A percentile compares a stretch with the other conserved stretches of the same genome.
Conservation (phyloP, 2,888 invertebrate genomes). For the Chaitophorus viminalis region DNA sequence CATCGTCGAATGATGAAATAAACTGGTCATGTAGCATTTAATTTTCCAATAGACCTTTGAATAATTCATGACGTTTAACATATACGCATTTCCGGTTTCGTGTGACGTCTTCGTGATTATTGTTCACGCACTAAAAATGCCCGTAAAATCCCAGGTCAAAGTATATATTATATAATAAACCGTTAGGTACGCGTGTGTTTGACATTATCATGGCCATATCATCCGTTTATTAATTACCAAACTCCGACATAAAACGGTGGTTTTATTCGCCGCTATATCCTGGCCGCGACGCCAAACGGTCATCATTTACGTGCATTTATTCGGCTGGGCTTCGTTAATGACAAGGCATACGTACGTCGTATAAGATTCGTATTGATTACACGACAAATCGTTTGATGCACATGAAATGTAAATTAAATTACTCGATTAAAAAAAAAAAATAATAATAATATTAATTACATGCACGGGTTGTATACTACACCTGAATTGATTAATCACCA, state of each 20-base stretch:
- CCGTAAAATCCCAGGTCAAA: background rate
- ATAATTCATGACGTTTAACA: constrained; percentile 27
- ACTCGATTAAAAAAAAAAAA: background rate
- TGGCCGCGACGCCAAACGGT: no score
- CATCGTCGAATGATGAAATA: background rate
- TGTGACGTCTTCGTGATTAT: background rate
- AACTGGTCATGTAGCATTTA: background rate
- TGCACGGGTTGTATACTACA: no score
- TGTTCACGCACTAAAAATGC: constrained; percentile 9
- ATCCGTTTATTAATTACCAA: background rate
- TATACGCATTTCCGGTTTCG: constrained; percentile 1
- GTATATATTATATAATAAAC: background rate
- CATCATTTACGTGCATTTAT: background rate
- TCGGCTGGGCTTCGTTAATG: background rate
- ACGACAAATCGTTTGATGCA: background rate
- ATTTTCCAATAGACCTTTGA: constrained; percentile 34
- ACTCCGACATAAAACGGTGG: background rate
- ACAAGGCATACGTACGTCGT: background rate
- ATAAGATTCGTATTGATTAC: background rate
- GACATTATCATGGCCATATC: background rate
- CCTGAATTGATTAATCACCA: constrained; percentile 9
- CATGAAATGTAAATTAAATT: constrained; percentile 26
- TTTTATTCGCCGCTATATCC: no score
- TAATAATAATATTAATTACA: background rate
- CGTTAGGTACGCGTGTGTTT: background rate